phyloP scores from a whole-genome alignment of 2,888 invertebrate genomes.

The Leptogaster cylindrica region DNA sequence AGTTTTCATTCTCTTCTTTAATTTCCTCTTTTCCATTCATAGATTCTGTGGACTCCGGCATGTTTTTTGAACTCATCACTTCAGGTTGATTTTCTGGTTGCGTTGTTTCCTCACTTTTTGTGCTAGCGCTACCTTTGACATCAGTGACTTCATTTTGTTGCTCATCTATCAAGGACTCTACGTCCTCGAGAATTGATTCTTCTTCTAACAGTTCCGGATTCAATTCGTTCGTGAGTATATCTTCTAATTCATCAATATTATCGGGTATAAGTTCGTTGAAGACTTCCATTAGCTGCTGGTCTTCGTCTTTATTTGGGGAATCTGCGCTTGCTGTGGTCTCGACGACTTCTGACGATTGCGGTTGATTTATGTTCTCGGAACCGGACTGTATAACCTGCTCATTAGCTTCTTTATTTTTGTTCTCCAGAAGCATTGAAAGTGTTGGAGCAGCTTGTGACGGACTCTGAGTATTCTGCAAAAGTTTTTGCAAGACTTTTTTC shows the following conservation, averaged over 20 bases:
- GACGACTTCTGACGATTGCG: slow-evolving; percentile 48
- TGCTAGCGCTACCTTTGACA: slow-evolving; percentile 8
- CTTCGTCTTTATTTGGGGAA: slow-evolving; percentile 55
- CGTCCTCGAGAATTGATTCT: slow-evolving; percentile 57
- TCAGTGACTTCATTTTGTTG: slow-evolving; percentile 44
- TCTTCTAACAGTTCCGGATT: slow-evolving; percentile 58
- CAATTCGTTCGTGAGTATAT: slow-evolving; percentile 54
- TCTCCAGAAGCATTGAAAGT: slow-evolving; percentile 74
- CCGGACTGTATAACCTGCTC: neutral
- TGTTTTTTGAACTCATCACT: slow-evolving; percentile 43
- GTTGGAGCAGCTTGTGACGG: slow-evolving; percentile 77
- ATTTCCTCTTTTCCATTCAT: slow-evolving; percentile 42
- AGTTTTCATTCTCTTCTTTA: slow-evolving; percentile 41
- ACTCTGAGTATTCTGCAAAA: slow-evolving; percentile 62
- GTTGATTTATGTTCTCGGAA: neutral
- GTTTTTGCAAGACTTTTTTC: neutral
- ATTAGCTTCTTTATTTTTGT: slow-evolving; percentile 56
- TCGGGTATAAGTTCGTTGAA: slow-evolving; percentile 57
- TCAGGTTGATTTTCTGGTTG: slow-evolving; percentile 19
- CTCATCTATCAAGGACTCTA: slow-evolving; percentile 52
- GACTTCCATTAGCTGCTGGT: slow-evolving; percentile 58
- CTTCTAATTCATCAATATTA: slow-evolving; percentile 59
- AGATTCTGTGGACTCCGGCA: slow-evolving; percentile 31
- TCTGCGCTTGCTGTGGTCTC: slow-evolving; percentile 49
- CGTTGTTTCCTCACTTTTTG: neutral